A percentile compares a stretch with the other conserved stretches of the same genome.
Evolutionary conservation across 2,113 vertebrate genomes (phyloP).

Genomic region (Trematocara macrostoma): DNA sequence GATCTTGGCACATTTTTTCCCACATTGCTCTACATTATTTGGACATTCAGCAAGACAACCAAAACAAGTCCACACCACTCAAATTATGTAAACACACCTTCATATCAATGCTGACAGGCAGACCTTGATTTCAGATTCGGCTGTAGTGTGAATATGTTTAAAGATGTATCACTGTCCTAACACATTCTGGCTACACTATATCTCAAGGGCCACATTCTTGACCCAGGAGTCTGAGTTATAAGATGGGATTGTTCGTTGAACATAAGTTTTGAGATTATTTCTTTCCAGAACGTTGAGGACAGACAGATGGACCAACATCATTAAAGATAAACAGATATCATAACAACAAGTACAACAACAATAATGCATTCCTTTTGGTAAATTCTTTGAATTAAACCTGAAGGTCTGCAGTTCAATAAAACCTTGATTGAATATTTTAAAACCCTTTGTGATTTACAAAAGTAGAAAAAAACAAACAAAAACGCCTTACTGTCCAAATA

Average conservation of each 20-base stretch:
- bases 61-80: neutral
- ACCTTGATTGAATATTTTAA: neutral
- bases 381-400: neutral
- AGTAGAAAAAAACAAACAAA: fast-evolving
- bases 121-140: neutral
- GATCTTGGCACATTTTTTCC: neutral
- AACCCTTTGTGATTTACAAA: neutral
- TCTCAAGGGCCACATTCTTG: conserved; percentile 10
- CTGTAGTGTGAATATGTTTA: neutral
- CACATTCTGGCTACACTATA: neutral
- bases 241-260: neutral
- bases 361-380: neutral
- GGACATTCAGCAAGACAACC: neutral
- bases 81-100: neutral
- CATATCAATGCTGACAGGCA: neutral
- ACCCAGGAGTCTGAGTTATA: neutral
- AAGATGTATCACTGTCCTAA: neutral
- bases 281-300: neutral
- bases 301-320: neutral
- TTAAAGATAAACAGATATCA: neutral
- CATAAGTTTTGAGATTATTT: neutral
- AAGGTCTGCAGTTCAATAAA: neutral
- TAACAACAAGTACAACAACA: neutral
- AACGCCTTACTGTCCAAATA: neutral
- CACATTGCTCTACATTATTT: neutral